These are phyloP conservation scores for Epinephelus awoara DNA, from an alignment of 2,797 vertebrate genomes.

Conservation along the genomic window DNA sequence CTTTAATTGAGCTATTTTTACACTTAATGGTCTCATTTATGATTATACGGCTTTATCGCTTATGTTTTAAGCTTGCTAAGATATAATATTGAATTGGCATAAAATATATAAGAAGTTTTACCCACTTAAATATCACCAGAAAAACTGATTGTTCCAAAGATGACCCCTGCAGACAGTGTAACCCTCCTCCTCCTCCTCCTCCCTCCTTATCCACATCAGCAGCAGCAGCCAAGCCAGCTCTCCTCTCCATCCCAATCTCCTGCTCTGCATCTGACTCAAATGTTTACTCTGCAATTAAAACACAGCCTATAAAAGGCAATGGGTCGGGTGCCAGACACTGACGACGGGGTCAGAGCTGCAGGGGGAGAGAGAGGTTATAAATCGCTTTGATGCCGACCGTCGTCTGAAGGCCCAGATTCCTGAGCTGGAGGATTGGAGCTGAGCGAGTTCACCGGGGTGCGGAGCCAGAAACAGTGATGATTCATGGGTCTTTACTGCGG, in stretches of 20 bases:
- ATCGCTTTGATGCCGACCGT: slow-evolving; percentile 83
- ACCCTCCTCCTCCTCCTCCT: slow-evolving; percentile 15
- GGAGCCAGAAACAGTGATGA: slow-evolving; percentile 76
- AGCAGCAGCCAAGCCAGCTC: background rate
- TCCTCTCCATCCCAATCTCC: slow-evolving; percentile 60
- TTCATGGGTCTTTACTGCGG: slow-evolving; percentile 70
- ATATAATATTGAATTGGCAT: background rate
- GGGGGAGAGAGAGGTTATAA: slow-evolving; percentile 77
- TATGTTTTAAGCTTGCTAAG: background rate
- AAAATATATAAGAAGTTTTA: background rate
- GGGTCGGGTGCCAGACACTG: slow-evolving; percentile 81
- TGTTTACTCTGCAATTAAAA: slow-evolving; percentile 89
- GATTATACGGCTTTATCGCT: background rate
- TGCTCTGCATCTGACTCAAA: slow-evolving; percentile 76
- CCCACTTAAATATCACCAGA: background rate
- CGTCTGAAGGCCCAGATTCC: slow-evolving; percentile 82
- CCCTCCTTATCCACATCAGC: background rate
- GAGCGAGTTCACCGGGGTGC: slow-evolving; percentile 62
- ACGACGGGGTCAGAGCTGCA: slow-evolving; percentile 75
- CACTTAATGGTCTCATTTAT: slow-evolving; percentile 1
- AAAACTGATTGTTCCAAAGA: background rate
- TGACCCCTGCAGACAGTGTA: background rate
- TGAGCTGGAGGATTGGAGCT: slow-evolving; percentile 63
- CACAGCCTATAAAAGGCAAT: slow-evolving; percentile 90
- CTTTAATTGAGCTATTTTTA: slow-evolving; percentile 31